phyloP scores from a whole-genome alignment of 2,113 vertebrate species.

The Pygathrix nemaeus region DNA sequence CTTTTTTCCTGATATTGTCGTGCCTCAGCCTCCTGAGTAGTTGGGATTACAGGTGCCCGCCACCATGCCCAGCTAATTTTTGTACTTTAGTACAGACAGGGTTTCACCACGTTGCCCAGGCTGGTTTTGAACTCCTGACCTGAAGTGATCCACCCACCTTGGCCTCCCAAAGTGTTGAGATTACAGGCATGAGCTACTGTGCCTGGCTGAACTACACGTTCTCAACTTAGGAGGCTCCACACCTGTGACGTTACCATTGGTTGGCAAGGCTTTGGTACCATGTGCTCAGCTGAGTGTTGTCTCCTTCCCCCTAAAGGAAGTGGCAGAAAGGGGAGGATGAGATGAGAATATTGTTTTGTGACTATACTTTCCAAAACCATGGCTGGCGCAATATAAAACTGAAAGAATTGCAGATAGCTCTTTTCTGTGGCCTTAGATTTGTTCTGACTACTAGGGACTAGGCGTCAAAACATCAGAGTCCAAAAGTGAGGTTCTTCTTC shows the following conservation, averaged over 20 bases:
- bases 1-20: too few relatives aligned
- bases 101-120: too few relatives aligned
- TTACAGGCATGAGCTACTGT: too few relatives aligned
- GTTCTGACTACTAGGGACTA: not conserved
- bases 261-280: not conserved
- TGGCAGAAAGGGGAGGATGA: not conserved
- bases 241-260: not conserved
- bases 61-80: too few relatives aligned
- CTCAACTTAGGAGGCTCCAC: not conserved
- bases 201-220: not conserved
- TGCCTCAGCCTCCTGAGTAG: too few relatives aligned
- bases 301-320: constrained; percentile 30
- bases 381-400: not conserved
- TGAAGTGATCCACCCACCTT: too few relatives aligned
- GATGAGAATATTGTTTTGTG: not conserved
- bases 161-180: too few relatives aligned
- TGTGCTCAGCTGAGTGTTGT: not conserved
- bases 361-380: not conserved
- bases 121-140: too few relatives aligned
- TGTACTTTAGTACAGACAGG: too few relatives aligned
- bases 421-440: constrained; percentile 19
- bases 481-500: not conserved
- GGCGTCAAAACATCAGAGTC: not conserved
- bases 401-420: constrained; percentile 25
- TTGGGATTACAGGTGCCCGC: too few relatives aligned